Percentiles rank a stretch among this genome's conserved stretches.
phyloP scores from a whole-genome alignment of 92 coral and sea anemone genomes.

The Actinostola sp. region DNA sequence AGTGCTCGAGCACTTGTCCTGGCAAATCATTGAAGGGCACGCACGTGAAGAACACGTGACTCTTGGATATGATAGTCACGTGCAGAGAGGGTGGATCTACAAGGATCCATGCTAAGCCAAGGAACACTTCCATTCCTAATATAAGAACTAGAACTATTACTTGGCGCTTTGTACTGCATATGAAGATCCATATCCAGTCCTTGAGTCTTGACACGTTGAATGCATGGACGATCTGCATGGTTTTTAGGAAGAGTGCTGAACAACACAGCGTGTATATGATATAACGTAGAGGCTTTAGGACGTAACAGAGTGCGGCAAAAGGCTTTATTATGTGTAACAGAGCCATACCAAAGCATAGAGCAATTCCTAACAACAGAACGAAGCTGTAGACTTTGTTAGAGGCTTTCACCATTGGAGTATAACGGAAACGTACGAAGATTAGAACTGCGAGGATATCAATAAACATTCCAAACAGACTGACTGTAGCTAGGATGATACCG shows the following conservation, averaged over 20 bases:
- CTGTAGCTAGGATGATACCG: constrained; percentile 27
- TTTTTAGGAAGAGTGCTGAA: constrained; percentile 59
- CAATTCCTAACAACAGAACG: constrained; percentile 44
- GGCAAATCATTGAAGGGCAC: constrained; percentile 31
- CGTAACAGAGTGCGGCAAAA: constrained; percentile 30
- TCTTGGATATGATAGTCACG: constrained; percentile 34
- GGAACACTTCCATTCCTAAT: constrained; percentile 27
- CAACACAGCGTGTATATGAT: constrained; percentile 53
- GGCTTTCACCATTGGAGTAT: constrained; percentile 64
- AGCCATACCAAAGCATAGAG: constrained; percentile 40
- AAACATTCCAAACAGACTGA: constrained; percentile 33
- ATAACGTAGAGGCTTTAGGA: constrained; percentile 53
- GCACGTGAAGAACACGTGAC: constrained; percentile 61
- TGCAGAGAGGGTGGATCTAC: constrained; percentile 63
- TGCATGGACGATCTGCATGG: constrained; percentile 61
- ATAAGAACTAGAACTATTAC: constrained; percentile 40
- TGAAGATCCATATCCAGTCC: constrained; percentile 46
- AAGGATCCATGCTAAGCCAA: constrained; percentile 48
- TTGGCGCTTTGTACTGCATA: constrained; percentile 43
- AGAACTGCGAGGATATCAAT: constrained; percentile 13
- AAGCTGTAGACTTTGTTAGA: constrained; percentile 65
- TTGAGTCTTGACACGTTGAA: constrained; percentile 49
- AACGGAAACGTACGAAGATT: constrained; percentile 40
- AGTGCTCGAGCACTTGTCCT: constrained; percentile 43
- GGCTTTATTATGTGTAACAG: constrained; percentile 45